Conservation (phyloP, 2,888 invertebrate species). For the Plusia festucae region DNA sequence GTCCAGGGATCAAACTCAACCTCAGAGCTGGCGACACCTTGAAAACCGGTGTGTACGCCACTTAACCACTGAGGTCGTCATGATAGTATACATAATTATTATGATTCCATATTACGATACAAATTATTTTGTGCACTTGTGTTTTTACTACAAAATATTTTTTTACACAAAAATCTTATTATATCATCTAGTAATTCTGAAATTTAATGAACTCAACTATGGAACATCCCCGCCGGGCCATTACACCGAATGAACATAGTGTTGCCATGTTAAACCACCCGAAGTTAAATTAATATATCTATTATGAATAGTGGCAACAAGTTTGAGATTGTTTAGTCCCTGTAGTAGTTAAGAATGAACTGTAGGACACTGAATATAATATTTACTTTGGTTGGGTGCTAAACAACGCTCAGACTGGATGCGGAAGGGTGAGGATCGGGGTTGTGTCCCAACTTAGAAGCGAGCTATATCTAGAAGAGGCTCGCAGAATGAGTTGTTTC, state of each 20-base stretch:
- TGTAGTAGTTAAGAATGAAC: slow-evolving; percentile 3
- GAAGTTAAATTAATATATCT: slow-evolving; percentile 67
- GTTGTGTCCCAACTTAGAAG: background rate
- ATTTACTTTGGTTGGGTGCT: background rate
- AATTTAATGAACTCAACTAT: slow-evolving; percentile 23
- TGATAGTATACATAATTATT: too few species aligned
- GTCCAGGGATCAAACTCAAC: too few species aligned
- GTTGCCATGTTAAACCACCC: slow-evolving; percentile 27
- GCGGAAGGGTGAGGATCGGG: background rate
- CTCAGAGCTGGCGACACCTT: too few species aligned
- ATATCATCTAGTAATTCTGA: background rate
- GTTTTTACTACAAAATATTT: too few species aligned
- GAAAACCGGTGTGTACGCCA: too few species aligned
- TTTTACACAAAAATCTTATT: too few species aligned
- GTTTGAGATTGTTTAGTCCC: slow-evolving; percentile 47
- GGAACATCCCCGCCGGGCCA: slow-evolving; percentile 28
- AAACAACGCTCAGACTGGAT: background rate
- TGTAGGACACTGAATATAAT: background rate
- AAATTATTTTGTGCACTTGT: too few species aligned
- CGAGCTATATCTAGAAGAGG: too few species aligned
- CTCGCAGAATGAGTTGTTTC: too few species aligned
- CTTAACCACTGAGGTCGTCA: too few species aligned
- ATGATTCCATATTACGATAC: too few species aligned
- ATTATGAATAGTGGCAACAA: slow-evolving; percentile 63
- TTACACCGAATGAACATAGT: slow-evolving; percentile 22